phyloP scores from a whole-genome alignment of 2,797 vertebrate genomes.

The Lutjanus campechanus region DNA sequence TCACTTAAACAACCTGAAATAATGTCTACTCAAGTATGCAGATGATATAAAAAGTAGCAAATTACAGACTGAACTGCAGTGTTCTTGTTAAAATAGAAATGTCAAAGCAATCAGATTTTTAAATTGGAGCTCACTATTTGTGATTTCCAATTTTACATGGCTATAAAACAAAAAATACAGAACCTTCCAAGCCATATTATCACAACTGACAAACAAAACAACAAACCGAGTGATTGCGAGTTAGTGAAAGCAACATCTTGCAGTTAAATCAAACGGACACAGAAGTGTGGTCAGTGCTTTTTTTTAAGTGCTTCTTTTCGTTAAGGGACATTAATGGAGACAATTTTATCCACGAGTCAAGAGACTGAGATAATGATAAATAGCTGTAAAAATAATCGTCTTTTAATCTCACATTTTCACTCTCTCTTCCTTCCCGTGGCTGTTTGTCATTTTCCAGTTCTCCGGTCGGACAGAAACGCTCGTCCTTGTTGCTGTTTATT shows the following conservation, averaged over 20 bases:
- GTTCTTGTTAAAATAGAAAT: conserved; percentile 3
- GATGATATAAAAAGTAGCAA: conserved; percentile 65
- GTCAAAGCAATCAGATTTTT: conserved; percentile 15
- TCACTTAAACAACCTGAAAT: conserved; percentile 56
- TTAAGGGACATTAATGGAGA: conserved; percentile 50
- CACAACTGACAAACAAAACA: conserved; percentile 9
- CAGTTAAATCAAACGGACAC: conserved; percentile 34
- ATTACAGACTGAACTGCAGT: conserved; percentile 44
- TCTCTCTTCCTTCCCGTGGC: conserved; percentile 4
- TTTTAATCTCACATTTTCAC: conserved; percentile 58
- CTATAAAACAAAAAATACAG: conserved; percentile 8
- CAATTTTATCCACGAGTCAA: conserved; percentile 57
- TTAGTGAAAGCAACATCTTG: conserved; percentile 36
- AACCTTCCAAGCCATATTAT: not conserved
- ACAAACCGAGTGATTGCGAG: conserved; percentile 1
- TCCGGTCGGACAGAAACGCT: conserved; percentile 25
- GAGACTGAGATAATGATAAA: conserved; percentile 61
- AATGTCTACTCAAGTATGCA: conserved; percentile 57
- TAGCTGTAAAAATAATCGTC: conserved; percentile 77
- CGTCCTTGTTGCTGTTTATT: conserved; percentile 28
- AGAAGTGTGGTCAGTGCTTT: conserved; percentile 65
- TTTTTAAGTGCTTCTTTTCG: conserved; percentile 66
- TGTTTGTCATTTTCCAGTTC: conserved; percentile 9
- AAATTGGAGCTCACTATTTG: conserved; percentile 20
- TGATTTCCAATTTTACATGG: not conserved